Conservation (phyloP, 2,797 vertebrate genomes). For the Holocentrus rufus region DNA sequence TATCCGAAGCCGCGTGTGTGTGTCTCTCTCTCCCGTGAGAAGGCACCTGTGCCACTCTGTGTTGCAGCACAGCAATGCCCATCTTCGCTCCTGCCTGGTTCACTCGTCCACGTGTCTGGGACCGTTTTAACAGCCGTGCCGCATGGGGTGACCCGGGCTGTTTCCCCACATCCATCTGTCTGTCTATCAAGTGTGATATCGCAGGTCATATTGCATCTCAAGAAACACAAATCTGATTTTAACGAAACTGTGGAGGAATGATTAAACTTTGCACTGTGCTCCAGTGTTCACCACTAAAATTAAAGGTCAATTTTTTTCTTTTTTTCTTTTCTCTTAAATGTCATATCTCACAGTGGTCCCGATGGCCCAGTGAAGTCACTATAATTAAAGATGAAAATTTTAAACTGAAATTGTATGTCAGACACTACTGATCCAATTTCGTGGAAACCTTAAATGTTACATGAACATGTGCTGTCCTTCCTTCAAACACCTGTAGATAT, state of each 20-base stretch:
- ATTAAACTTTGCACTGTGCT: too few species aligned
- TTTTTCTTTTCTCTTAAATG: too few species aligned
- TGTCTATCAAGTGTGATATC: constrained; percentile 5
- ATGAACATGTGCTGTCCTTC: too few species aligned
- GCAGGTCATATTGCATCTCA: background rate
- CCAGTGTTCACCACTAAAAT: too few species aligned
- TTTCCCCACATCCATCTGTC: constrained; percentile 9
- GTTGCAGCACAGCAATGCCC: constrained; percentile 37
- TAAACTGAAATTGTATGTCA: too few species aligned
- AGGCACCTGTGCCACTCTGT: constrained; percentile 52
- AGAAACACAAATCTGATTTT: background rate
- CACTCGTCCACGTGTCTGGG: background rate
- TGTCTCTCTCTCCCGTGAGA: constrained; percentile 42
- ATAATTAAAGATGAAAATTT: too few species aligned
- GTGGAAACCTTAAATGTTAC: too few species aligned
- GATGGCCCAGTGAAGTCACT: too few species aligned
- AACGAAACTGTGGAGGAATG: constrained; percentile 6
- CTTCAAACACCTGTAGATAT: too few species aligned
- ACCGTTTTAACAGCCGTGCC: constrained; percentile 34
- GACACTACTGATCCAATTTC: too few species aligned
- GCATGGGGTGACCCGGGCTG: constrained; percentile 10
- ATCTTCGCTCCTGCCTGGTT: constrained; percentile 15
- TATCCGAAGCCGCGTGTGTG: constrained; percentile 43
- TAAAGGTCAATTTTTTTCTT: too few species aligned
- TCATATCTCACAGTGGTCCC: too few species aligned